These are phyloP conservation scores for Triplophysa rosa DNA, from an alignment of 2,113 vertebrate species.

Conservation along the genomic window DNA sequence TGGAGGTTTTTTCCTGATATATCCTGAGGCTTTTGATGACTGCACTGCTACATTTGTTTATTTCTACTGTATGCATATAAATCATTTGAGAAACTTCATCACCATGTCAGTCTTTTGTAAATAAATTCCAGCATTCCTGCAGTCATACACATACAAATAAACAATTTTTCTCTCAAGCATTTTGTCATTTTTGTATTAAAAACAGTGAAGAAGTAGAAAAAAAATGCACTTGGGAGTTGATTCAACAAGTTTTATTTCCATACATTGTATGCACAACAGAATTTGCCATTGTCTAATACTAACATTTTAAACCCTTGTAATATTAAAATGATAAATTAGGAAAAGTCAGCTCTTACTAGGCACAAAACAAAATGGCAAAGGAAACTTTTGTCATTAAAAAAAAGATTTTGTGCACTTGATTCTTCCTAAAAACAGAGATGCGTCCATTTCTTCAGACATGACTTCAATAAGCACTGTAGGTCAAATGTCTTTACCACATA, in stretches of 20 bases:
- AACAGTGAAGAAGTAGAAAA: too few relatives aligned
- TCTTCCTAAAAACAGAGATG: neutral
- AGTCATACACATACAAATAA: slow-evolving; percentile 57
- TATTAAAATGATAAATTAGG: neutral
- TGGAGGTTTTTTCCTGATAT: neutral
- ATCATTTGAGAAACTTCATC: neutral
- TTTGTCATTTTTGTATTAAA: neutral
- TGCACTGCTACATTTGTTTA: neutral
- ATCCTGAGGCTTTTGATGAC: neutral
- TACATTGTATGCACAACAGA: neutral
- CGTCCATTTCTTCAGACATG: neutral
- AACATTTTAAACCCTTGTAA: neutral
- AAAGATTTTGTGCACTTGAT: too few relatives aligned
- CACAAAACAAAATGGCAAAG: neutral
- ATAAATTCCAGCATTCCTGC: neutral
- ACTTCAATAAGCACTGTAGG: neutral
- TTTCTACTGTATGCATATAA: neutral
- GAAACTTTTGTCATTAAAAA: too few relatives aligned
- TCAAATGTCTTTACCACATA: neutral
- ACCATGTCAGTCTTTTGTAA: neutral
- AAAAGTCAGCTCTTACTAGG: neutral
- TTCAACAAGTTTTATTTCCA: neutral
- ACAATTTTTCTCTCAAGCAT: neutral
- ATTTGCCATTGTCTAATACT: neutral
- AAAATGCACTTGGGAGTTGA: too few relatives aligned